Evolutionary conservation across 2,888 invertebrate species (phyloP), one percentile per base, ranked within the genome.

Genomic region (Fabriciana adippe): DNA sequence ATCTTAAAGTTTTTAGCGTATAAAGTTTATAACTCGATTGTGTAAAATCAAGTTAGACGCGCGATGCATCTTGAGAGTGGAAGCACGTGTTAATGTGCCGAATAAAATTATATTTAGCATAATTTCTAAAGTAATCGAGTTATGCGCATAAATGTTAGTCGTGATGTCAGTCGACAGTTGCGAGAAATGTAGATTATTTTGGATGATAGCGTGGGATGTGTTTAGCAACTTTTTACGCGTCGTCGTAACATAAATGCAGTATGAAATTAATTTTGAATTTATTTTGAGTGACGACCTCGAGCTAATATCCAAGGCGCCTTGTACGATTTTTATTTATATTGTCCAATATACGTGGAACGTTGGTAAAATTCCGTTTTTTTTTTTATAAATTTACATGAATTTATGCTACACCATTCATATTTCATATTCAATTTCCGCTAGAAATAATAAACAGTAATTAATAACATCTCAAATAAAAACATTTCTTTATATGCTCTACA

Each of bases 191-290:
- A 63, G 69, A 72, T 72, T 88, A 88, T 87, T 86, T 88, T 84
- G 82, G 68, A 84, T 83, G 82, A 78, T 70, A 71, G 74, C 77
- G 82, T 81, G 74, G 81, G 82, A 63, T 79, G 70, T 73, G 76
- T 79, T 78, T 76, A 77, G 80, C 75, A 77, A 77, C 75, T 75
- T 76, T 78, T 74, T 72, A 72, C 72, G 79, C 66, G 76, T 75
- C 74, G 77, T 80, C 78, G 79, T 80, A 78, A 77, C 76, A 77
- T 82, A 79, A 79, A 72, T 83, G 86, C 83, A 84, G 80, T 85
- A 83, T 81, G 80, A 78, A 74, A 75, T 80, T 78, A 83, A 82
- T 75, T 75, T 74, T 65, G 67, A 67, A 79, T 83, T 83, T 88
- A 88, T 87, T 88, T 82, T 68, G 69, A 81, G 79, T 61, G 55